A percentile compares a stretch with the other conserved stretches of the same genome.
Evolutionary conservation across 2,113 vertebrate genomes (phyloP).

Genomic region (Hippotragus niger): DNA sequence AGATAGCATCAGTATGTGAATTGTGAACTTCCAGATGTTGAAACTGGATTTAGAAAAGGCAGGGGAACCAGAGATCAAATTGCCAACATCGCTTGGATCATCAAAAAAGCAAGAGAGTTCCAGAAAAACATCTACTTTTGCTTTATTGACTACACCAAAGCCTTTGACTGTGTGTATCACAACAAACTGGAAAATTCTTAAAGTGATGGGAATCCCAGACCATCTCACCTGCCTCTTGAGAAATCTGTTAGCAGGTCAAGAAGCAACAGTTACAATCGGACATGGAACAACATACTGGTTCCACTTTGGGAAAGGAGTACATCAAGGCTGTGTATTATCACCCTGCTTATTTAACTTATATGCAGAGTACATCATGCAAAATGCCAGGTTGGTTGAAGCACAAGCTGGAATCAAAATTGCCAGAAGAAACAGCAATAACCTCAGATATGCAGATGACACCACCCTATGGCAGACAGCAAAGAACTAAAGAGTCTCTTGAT

Average conservation of each 20-base stretch:
- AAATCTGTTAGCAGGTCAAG: not conserved
- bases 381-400: not conserved
- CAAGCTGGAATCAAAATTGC: not conserved
- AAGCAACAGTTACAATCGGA: not conserved
- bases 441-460: not conserved
- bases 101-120: not conserved
- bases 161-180: not conserved
- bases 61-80: not conserved
- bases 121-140: not conserved
- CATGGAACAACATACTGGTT: not conserved
- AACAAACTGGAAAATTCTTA: not conserved
- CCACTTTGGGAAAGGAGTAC: not conserved
- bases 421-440: not conserved
- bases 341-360: not conserved
- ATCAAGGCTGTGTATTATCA: not conserved
- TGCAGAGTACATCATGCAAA: not conserved
- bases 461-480: not conserved
- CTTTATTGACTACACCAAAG: not conserved
- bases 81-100: not conserved
- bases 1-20: not conserved
- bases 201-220: not conserved
- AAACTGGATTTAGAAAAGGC: not conserved
- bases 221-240: not conserved
- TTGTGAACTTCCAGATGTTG: not conserved
- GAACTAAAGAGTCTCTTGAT: not conserved